A percentile compares a stretch with the other conserved stretches of the same genome.
phyloP scores from a whole-genome alignment of 2,113 vertebrate genomes.

The Orientallactaga bullata region DNA sequence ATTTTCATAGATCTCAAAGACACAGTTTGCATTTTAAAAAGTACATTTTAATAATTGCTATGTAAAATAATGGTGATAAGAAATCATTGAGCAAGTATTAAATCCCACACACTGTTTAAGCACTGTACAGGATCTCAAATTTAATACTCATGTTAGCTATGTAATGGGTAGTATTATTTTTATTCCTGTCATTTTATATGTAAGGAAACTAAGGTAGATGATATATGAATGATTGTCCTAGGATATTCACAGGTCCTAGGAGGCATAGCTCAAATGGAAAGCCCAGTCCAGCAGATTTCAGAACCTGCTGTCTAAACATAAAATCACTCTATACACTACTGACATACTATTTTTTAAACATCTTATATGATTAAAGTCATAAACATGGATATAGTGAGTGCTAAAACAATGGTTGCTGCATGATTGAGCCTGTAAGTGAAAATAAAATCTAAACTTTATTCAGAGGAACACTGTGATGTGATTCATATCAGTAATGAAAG shows the following conservation, averaged over 20 bases:
- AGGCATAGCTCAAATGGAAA: neutral
- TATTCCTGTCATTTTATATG: neutral
- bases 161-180: neutral
- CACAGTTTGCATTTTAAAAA: neutral
- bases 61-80: neutral
- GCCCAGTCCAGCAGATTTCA: neutral
- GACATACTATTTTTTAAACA: conserved; percentile 59
- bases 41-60: neutral
- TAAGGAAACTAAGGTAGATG: neutral
- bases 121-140: neutral
- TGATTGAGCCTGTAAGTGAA: neutral
- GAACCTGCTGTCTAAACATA: neutral
- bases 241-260: neutral
- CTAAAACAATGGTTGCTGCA: neutral
- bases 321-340: conserved; percentile 50
- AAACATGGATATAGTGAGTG: neutral
- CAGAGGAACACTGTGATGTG: neutral
- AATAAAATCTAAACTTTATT: neutral
- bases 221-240: neutral
- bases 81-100: neutral
- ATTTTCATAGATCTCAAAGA: neutral
- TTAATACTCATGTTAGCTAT: neutral
- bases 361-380: conserved; percentile 55
- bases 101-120: neutral
- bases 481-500: neutral